Conservation (phyloP, 2,888 invertebrate genomes). For the Odontothrips loti region DNA sequence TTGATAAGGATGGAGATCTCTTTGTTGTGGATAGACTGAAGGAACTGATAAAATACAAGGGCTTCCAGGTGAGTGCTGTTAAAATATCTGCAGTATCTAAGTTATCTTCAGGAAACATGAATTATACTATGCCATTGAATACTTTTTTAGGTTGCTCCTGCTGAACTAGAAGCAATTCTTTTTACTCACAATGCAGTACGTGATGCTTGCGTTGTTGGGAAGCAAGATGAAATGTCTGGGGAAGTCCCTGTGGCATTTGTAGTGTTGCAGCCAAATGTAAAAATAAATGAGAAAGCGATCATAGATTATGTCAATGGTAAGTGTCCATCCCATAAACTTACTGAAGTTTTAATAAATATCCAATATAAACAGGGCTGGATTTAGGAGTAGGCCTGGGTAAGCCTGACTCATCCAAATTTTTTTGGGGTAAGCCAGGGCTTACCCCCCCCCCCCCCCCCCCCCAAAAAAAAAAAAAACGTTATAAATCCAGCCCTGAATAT, state of each 20-base stretch:
- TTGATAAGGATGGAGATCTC: conserved; percentile 54
- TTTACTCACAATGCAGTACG: conserved; percentile 66
- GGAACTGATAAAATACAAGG: conserved; percentile 55
- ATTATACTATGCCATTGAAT: background rate
- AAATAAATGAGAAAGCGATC: conserved; percentile 55
- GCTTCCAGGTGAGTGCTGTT: conserved; percentile 48
- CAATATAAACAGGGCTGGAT: no score
- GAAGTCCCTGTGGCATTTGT: conserved; percentile 73
- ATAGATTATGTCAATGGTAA: conserved; percentile 52
- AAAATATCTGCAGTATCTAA: conserved; percentile 5
- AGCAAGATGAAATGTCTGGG: conserved; percentile 62
- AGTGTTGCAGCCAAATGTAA: conserved; percentile 55
- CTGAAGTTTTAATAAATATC: background rate
- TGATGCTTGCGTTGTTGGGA: conserved; percentile 74
- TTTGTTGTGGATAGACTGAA: conserved; percentile 51
- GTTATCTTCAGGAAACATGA: background rate
- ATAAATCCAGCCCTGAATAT: no score
- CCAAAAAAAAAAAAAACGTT: no score
- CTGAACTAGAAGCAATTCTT: conserved; percentile 73
- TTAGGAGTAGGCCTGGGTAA: no score
- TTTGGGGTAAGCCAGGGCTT: no score
- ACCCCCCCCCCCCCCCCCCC: no score
- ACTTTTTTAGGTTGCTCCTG: conserved; percentile 69
- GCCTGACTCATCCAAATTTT: no score
- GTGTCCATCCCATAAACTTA: background rate